Conservation (phyloP, 2,888 invertebrate genomes). For the Dexiosoma caninum region DNA sequence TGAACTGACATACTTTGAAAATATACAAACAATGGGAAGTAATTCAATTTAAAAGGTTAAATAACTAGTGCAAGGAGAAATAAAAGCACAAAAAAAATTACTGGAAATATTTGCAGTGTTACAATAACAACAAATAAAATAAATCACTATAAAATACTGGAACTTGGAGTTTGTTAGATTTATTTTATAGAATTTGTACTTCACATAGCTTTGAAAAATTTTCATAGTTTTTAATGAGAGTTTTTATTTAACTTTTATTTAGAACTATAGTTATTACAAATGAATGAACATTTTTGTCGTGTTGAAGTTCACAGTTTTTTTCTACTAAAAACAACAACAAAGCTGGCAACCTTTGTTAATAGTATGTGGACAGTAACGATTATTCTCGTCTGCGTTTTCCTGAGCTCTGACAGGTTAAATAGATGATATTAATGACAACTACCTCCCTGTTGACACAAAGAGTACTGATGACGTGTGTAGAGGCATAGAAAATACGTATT, state of each 20-base stretch:
- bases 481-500: too few species aligned
- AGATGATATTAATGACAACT: too few species aligned
- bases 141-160: background rate
- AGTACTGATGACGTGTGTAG: too few species aligned
- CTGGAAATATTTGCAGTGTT: background rate
- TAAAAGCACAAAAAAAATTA: background rate
- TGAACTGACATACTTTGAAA: background rate
- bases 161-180: background rate
- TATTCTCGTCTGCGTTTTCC: too few species aligned
- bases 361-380: too few species aligned
- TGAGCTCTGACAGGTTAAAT: too few species aligned
- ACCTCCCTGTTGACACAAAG: too few species aligned
- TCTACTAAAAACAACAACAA: too few species aligned
- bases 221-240: background rate
- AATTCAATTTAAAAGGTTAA: background rate
- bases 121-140: background rate
- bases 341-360: too few species aligned
- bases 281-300: background rate
- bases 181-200: background rate
- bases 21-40: background rate
- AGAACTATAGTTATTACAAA: slow-evolving; percentile 12
- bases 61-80: slow-evolving; percentile 1
- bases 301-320: too few species aligned
- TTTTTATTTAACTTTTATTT: slow-evolving; percentile 8
- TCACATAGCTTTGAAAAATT: background rate